Evolutionary conservation across 2,113 vertebrate genomes (phyloP).

Genomic region (Python bivittatus): DNA sequence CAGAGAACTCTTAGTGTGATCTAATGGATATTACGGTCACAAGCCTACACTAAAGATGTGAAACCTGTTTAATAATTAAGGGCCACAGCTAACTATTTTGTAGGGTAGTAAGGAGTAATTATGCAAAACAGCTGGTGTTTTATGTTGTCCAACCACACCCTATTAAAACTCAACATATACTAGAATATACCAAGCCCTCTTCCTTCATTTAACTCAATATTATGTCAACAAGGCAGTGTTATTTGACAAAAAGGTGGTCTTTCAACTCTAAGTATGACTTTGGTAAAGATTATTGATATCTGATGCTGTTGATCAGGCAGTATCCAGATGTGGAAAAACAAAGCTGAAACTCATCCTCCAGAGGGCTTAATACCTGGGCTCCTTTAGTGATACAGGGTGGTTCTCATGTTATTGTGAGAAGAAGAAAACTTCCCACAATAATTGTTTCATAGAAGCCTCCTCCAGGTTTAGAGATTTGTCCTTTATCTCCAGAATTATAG

Average conservation of each 20-base stretch:
- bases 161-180: not conserved
- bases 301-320: not conserved
- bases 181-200: not conserved
- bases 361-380: no score
- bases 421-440: no score
- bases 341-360: not conserved
- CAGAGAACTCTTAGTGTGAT: not conserved
- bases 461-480: no score
- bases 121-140: not conserved
- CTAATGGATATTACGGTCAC: not conserved
- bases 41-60: not conserved
- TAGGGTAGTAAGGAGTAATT: not conserved
- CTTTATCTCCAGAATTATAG: no score
- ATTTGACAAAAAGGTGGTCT: not conserved
- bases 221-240: not conserved
- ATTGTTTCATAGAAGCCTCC: no score
- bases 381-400: no score
- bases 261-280: not conserved
- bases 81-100: not conserved
- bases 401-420: no score
- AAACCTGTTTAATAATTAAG: not conserved
- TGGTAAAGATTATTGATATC: no score
- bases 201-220: not conserved
- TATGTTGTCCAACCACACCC: not conserved
- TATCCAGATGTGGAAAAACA: not conserved